phyloP scores from a whole-genome alignment of 2,113 vertebrate genomes.

The Gulo gulo region DNA sequence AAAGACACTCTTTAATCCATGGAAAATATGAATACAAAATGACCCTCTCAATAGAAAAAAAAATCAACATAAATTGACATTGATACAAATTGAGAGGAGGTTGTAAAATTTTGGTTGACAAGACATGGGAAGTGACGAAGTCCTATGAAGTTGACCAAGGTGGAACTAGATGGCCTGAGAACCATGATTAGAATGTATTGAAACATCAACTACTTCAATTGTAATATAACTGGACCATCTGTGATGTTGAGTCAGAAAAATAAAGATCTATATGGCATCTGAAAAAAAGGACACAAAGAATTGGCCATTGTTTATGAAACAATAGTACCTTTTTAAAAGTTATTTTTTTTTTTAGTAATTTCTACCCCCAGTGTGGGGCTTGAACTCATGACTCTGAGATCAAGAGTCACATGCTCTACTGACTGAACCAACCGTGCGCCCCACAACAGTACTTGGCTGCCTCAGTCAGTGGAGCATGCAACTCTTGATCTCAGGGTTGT shows the following conservation, averaged over 20 bases:
- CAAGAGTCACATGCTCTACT: background rate
- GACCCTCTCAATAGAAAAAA: background rate
- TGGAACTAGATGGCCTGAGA: background rate
- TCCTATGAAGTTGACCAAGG: background rate
- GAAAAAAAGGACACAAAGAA: background rate
- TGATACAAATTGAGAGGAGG: background rate
- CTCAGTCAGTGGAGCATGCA: no score
- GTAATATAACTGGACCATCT: background rate
- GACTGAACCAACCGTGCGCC: background rate
- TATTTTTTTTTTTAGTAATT: background rate
- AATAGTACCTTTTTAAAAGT: background rate
- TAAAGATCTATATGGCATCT: background rate
- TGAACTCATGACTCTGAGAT: background rate
- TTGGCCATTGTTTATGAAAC: background rate
- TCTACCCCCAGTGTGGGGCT: background rate
- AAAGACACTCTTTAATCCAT: background rate
- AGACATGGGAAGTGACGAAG: background rate
- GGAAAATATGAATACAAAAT: slow-evolving; percentile 7
- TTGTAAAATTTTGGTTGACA: background rate
- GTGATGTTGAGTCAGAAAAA: background rate
- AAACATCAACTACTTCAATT: background rate
- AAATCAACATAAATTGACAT: background rate
- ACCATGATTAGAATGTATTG: background rate
- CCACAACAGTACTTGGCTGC: no score
- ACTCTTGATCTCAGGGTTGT: no score